Base-by-base conservation (phyloP, 2,888 invertebrate genomes). In the Synergus japonicus region DNA sequence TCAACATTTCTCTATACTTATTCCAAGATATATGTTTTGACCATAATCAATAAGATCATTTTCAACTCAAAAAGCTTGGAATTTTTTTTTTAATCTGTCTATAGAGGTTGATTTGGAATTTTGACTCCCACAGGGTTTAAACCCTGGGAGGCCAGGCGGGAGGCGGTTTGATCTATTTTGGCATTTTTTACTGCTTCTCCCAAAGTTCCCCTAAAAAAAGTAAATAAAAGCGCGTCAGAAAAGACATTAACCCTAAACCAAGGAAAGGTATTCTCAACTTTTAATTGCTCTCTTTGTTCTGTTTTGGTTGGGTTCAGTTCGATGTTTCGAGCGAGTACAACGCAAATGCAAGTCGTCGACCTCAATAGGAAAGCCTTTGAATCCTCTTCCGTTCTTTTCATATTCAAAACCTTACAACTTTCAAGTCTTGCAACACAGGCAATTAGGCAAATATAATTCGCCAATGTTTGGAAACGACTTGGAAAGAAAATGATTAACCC, bases 301-400 rank as follows among this genome's bases (percentile, higher is more conserved):
- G 15, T 73, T 73, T 54, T n/a, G 54, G 10, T 37, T 29, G 37
- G 73, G 15, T 49, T 69, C 46, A 29, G 29, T 54, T 13, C 9
- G 73, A 60, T 44, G 67, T 46, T 67, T 44, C 43, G 43, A 54
- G 49, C 15, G 49, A 29, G 13, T 15, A 54, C 37, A 73, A 73
- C 54, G 73, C 73, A 54, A 73, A 54, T 54, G 37, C 37, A 37
- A 73, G 73, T 73, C 73, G 73, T 54, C 73, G 73, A 73, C 73
- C 73, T 73, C 73, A 54, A 73, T 69, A 43, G 18, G 44, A 66
- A 66, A 66, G 44, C 66, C 65, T 66, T 66, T 44, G 43, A 66
- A 66, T 66, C 66, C 65, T 65, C 43, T 65, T 66, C 43, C 10
- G 10, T 18, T 46, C 44, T 46, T 18, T 18, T 13, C 44, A 8